A percentile compares a stretch with the other conserved stretches of the same genome.
Conservation (phyloP, 2,797 vertebrate species). For the Neosalanx taihuensis region DNA sequence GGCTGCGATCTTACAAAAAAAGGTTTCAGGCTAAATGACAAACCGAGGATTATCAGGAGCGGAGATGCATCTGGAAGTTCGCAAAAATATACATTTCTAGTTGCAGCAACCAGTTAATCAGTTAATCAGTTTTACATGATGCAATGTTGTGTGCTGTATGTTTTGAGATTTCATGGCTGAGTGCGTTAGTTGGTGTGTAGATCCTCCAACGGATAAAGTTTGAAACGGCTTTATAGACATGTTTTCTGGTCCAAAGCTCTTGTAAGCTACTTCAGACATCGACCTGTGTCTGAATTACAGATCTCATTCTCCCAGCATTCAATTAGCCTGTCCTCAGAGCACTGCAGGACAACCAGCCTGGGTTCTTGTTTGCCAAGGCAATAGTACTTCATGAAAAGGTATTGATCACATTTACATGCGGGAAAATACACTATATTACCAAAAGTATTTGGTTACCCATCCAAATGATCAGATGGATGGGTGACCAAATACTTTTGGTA, state of each 20-base stretch:
- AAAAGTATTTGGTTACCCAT: too few relatives aligned
- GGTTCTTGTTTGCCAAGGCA: neutral
- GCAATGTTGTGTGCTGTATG: neutral
- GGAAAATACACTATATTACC: neutral
- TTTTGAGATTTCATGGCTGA: slow-evolving; percentile 6
- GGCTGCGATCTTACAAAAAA: neutral
- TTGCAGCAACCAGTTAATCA: too few relatives aligned
- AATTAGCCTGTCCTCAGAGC: neutral
- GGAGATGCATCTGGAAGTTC: too few relatives aligned
- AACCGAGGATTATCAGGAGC: too few relatives aligned
- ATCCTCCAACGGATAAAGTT: neutral
- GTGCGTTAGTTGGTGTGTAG: slow-evolving; percentile 16
- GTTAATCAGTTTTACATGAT: neutral
- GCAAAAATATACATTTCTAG: too few relatives aligned
- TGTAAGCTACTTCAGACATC: neutral
- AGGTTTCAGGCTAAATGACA: neutral
- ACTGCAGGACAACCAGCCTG: neutral
- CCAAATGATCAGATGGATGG: too few relatives aligned
- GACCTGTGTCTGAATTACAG: slow-evolving; percentile 14
- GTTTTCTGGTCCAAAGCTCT: slow-evolving; percentile 1
- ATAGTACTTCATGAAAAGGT: slow-evolving; percentile 1
- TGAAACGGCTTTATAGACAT: neutral
- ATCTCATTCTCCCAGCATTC: neutral
- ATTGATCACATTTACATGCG: neutral
- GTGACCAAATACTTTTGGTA: too few relatives aligned